Percentiles rank a stretch among this genome's conserved stretches.
phyloP scores from a whole-genome alignment of 2,888 invertebrate genomes.

The Patella depressa region DNA sequence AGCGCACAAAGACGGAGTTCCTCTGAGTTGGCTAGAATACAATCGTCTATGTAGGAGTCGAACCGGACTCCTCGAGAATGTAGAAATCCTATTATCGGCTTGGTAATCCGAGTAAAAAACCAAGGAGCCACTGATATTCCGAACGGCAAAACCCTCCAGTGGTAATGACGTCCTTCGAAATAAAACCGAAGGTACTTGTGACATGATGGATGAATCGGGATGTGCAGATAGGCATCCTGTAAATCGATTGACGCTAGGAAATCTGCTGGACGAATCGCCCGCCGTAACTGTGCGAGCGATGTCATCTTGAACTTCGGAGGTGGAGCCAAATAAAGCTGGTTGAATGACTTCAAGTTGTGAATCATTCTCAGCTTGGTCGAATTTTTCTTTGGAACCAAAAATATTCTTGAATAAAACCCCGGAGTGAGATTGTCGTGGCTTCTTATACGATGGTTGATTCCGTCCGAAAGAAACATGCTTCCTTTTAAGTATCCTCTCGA shows the following conservation, averaged over 20 bases:
- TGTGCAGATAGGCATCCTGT: slow-evolving; percentile 14
- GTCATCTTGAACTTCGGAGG: not conserved
- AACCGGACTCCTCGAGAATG: slow-evolving; percentile 3
- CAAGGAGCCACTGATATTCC: slow-evolving; percentile 17
- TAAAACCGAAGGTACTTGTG: slow-evolving; percentile 11
- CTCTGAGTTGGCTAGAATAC: not conserved
- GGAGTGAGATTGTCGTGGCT: not conserved
- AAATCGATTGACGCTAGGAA: not conserved
- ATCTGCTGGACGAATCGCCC: not conserved
- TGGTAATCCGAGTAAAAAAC: slow-evolving; percentile 13
- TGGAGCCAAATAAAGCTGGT: not conserved
- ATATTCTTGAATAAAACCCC: not conserved
- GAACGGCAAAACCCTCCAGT: slow-evolving; percentile 10
- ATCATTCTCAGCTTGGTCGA: not conserved
- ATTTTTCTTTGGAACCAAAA: not conserved
- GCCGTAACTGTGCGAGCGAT: not conserved
- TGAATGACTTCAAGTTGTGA: not conserved
- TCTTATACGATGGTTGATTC: too few species aligned
- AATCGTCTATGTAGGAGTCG: slow-evolving; percentile 16
- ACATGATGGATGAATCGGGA: slow-evolving; percentile 5
- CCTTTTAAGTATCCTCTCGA: too few species aligned
- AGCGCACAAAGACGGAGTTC: not conserved
- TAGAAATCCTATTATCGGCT: slow-evolving; percentile 1
- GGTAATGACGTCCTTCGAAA: not conserved
- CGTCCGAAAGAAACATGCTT: too few species aligned